Conservation (phyloP, 2,888 invertebrate genomes). For the Vesta saturnalis region DNA sequence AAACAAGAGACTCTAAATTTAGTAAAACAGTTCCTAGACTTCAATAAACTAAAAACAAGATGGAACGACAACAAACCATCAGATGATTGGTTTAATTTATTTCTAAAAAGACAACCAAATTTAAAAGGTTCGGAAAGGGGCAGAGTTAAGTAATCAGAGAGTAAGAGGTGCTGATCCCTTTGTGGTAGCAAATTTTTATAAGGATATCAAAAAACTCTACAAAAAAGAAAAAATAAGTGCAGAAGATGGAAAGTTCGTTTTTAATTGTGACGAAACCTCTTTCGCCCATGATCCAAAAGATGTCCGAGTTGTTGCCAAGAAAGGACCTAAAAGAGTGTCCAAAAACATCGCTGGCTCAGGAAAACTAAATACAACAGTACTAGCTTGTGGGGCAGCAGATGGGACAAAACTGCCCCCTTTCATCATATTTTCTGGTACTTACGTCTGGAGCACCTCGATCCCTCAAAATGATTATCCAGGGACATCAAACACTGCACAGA, state of each 20-base stretch:
- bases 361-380: neutral
- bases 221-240: too few species aligned
- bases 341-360: neutral
- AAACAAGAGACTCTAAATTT: neutral
- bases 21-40: neutral
- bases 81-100: neutral
- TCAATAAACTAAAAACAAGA: constrained; percentile 3
- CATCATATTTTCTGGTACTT: neutral
- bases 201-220: neutral
- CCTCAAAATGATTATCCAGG: neutral
- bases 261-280: neutral
- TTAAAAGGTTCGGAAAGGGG: constrained; percentile 6
- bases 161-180: neutral
- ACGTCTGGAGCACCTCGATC: neutral
- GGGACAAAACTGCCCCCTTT: constrained; percentile 3
- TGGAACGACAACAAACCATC: neutral
- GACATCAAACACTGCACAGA: neutral
- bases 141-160: constrained; percentile 8
- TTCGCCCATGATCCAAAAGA: neutral
- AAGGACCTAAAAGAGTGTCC: neutral
- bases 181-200: neutral
- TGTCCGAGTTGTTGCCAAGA: neutral
- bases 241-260: neutral
- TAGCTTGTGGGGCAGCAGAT: neutral
- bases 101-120: constrained; percentile 5